These are phyloP conservation scores for Pachyrhynchus sulphureomaculatus DNA, from an alignment of 1,140 invertebrate species.

Conservation along the genomic window DNA sequence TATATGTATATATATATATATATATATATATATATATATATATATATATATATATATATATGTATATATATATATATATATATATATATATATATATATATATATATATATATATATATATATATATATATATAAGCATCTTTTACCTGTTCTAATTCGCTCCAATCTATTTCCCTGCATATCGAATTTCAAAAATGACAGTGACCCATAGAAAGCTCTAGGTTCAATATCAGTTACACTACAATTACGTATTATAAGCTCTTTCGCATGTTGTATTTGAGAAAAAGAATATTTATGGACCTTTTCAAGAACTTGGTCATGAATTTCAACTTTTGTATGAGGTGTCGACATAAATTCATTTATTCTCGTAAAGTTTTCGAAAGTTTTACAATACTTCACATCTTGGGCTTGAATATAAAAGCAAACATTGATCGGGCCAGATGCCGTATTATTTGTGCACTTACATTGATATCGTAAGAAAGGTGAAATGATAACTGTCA, in stretches of 20 bases:
- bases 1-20: too few species aligned
- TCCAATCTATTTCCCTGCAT: slow-evolving; percentile 10
- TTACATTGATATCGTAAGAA: background rate
- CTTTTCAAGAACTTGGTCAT: slow-evolving; percentile 12
- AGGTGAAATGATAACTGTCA: too few species aligned
- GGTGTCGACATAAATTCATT: slow-evolving; percentile 15
- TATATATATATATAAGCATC: too few species aligned
- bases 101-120: too few species aligned
- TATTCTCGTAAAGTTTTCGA: background rate
- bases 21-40: too few species aligned
- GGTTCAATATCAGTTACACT: slow-evolving; percentile 8
- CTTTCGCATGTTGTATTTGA: background rate
- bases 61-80: too few species aligned
- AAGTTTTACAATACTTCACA: slow-evolving; percentile 5
- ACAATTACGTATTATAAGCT: slow-evolving; percentile 12
- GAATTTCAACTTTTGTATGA: slow-evolving; percentile 19
- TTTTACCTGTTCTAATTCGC: slow-evolving; percentile 4
- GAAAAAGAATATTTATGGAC: slow-evolving; percentile 22
- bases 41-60: too few species aligned
- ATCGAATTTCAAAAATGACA: slow-evolving; percentile 15
- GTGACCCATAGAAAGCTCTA: background rate
- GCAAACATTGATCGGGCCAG: slow-evolving; percentile 4
- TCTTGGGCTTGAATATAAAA: background rate
- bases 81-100: too few species aligned
- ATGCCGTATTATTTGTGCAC: background rate